Evolutionary conservation across 2,888 invertebrate species (phyloP).

Genomic region (Isotomurus palustris): DNA sequence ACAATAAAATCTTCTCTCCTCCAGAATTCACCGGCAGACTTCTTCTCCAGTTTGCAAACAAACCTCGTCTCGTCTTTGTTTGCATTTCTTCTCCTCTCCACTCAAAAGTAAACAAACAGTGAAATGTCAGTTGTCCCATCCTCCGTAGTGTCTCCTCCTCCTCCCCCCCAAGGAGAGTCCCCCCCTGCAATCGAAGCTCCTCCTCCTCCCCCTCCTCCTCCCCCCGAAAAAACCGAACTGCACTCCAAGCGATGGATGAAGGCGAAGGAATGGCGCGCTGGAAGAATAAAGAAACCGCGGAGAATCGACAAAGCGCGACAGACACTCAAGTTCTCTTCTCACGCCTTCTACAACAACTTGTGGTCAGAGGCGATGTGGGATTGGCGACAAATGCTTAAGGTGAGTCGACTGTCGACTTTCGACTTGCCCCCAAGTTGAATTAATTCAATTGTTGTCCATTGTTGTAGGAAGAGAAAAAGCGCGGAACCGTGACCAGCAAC

Average conservation of each 20-base stretch:
- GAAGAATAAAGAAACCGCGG: not conserved
- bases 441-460: not conserved
- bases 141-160: not conserved
- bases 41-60: no score
- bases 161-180: not conserved
- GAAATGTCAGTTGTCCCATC: no score
- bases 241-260: constrained; percentile 4
- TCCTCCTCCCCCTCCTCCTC: not conserved
- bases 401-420: not conserved
- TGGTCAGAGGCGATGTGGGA: constrained; percentile 37
- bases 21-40: no score
- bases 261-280: constrained; percentile 7
- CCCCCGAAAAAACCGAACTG: not conserved
- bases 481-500: constrained; percentile 48
- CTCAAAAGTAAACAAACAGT: no score
- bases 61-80: no score
- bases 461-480: constrained; percentile 27
- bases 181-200: not conserved
- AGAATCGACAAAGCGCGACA: not conserved
- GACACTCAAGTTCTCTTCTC: constrained; percentile 11
- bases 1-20: no score
- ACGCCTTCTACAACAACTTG: constrained; percentile 34
- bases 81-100: no score
- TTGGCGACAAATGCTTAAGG: constrained; percentile 7
- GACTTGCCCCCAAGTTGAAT: not conserved